These are phyloP conservation scores for Brachycybe producta DNA, from an alignment of 2,888 invertebrate species.

Conservation along the genomic window DNA sequence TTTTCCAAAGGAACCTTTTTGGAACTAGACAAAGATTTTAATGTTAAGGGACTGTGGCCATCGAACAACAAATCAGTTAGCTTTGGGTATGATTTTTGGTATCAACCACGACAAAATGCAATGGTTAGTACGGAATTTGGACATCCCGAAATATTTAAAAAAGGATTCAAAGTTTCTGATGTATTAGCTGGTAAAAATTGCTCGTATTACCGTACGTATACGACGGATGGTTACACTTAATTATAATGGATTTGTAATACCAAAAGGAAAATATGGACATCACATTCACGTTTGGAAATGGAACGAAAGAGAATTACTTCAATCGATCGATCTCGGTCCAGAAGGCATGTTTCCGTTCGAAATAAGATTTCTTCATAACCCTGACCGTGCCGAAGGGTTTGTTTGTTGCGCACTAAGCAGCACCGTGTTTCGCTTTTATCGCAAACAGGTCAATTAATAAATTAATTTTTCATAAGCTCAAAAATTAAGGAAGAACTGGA, in stretches of 20 bases:
- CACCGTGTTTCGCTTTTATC: conserved; percentile 57
- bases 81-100: conserved; percentile 95
- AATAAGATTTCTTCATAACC: conserved; percentile 83
- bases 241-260: not conserved
- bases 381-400: conserved; percentile 68
- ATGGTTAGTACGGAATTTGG: conserved; percentile 92
- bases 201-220: too few relatives aligned
- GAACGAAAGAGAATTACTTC: conserved; percentile 62
- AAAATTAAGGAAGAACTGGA: too few relatives aligned
- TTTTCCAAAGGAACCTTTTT: conserved; percentile 57
- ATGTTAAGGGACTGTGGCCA: conserved; percentile 46
- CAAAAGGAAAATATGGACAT: conserved; percentile 56
- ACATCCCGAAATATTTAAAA: conserved; percentile 63
- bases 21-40: conserved; percentile 67
- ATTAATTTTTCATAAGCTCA: too few relatives aligned
- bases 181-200: conserved; percentile 35
- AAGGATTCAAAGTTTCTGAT: conserved; percentile 43
- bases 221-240: not conserved
- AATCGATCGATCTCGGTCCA: conserved; percentile 71
- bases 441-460: not conserved
- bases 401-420: conserved; percentile 78
- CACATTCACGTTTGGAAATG: conserved; percentile 80
- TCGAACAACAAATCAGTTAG: conserved; percentile 23
- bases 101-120: conserved; percentile 82
- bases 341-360: conserved; percentile 84